Conservation (phyloP, 2,797 vertebrate species). For the Gallirallus australis region DNA sequence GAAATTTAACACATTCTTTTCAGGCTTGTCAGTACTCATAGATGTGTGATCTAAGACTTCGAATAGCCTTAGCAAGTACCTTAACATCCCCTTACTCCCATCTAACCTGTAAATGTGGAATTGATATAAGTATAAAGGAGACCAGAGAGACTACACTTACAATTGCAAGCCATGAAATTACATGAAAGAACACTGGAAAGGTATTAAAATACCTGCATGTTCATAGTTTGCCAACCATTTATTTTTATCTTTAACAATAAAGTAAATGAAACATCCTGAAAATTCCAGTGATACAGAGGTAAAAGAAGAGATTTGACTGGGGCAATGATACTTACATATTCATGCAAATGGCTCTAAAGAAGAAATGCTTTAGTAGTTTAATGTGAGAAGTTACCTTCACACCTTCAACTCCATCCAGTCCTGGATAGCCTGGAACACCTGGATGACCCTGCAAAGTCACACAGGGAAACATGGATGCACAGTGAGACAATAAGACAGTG, state of each 20-base stretch:
- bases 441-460: slow-evolving; percentile 81
- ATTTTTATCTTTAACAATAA: neutral
- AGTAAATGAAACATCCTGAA: neutral
- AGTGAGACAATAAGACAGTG: neutral
- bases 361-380: neutral
- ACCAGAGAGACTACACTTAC: neutral
- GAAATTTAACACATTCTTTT: neutral
- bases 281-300: neutral
- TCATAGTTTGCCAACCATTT: neutral
- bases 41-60: neutral
- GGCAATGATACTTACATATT: neutral
- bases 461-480: neutral
- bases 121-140: neutral
- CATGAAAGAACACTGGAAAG: neutral
- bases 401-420: slow-evolving; percentile 83
- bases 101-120: neutral
- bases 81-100: neutral
- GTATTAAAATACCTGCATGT: neutral
- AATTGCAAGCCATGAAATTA: neutral
- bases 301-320: neutral
- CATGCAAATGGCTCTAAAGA: neutral
- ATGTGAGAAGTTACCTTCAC: slow-evolving; percentile 83
- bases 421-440: slow-evolving; percentile 81
- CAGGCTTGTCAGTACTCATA: neutral
- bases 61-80: neutral